phyloP scores from a whole-genome alignment of 2,113 vertebrate species.

The Alosa alosa region DNA sequence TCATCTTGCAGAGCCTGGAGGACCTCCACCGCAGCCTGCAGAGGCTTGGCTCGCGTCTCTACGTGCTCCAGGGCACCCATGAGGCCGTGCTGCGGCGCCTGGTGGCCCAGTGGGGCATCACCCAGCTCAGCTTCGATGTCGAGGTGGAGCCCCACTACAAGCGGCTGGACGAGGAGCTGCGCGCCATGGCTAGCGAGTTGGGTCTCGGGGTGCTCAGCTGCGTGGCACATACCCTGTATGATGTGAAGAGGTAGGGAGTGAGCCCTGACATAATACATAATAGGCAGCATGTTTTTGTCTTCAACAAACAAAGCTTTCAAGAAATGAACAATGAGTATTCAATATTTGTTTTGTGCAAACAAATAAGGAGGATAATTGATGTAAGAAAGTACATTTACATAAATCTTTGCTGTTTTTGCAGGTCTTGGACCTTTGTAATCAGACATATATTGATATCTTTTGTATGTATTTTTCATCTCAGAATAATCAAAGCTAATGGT shows the following conservation, averaged over 20 bases:
- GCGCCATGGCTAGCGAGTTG: conserved; percentile 51
- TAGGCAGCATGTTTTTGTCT: neutral
- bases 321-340: neutral
- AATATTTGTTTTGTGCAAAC: neutral
- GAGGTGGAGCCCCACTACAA: conserved; percentile 61
- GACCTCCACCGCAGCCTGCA: conserved; percentile 55
- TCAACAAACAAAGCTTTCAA: neutral
- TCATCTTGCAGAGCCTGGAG: conserved; percentile 61
- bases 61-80: conserved; percentile 58
- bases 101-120: conserved; percentile 57
- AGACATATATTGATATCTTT: neutral
- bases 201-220: conserved; percentile 56
- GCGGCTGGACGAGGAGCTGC: conserved; percentile 57
- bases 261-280: neutral
- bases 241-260: conserved; percentile 49
- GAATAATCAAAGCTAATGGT: conserved; percentile 59
- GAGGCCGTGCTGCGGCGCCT: conserved; percentile 42
- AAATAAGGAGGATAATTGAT: neutral
- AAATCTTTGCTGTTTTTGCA: too few species aligned
- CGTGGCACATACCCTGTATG: conserved; percentile 60
- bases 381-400: neutral
- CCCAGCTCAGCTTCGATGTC: conserved; percentile 56
- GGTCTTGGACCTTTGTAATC: neutral
- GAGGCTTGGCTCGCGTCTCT: conserved; percentile 53
- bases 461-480: conserved; percentile 26